Evolutionary conservation across 2,888 invertebrate genomes (phyloP).

Genomic region (Drosophila prolongata): DNA sequence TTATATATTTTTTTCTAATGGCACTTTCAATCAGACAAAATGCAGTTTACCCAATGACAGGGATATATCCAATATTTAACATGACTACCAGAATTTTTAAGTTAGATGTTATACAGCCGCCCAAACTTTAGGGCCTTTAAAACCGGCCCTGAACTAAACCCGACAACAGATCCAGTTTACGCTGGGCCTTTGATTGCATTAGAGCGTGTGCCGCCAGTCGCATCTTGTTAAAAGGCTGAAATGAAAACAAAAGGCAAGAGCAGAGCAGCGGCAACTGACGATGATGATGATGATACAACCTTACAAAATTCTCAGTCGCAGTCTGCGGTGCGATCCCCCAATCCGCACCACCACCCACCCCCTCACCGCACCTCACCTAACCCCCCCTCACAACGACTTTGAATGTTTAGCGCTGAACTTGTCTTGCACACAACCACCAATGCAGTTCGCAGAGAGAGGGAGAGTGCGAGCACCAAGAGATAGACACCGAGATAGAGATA

Average conservation of each 20-base stretch:
- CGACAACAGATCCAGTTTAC: constrained; percentile 58
- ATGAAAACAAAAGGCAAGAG: constrained; percentile 69
- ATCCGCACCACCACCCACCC: constrained; percentile 4
- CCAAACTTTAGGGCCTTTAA: neutral
- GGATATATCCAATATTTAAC: no score
- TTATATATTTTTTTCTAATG: no score
- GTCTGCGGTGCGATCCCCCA: constrained; percentile 40
- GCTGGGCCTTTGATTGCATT: constrained; percentile 73
- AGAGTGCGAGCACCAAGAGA: constrained; percentile 30
- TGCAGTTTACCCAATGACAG: no score
- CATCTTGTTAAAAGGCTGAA: constrained; percentile 71
- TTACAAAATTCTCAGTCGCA: constrained; percentile 74
- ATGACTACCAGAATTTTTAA: no score
- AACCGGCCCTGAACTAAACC: constrained; percentile 1
- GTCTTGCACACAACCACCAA: constrained; percentile 62
- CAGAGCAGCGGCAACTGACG: constrained; percentile 35
- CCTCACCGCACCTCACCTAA: neutral
- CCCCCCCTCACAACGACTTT: constrained; percentile 59
- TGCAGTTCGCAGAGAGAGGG: constrained; percentile 20
- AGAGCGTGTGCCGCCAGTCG: constrained; percentile 75
- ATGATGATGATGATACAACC: constrained; percentile 68
- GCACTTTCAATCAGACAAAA: no score
- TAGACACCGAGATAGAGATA: constrained; percentile 36
- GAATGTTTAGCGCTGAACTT: constrained; percentile 81
- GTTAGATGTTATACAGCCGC: neutral